Base-by-base conservation (phyloP, 2,113 vertebrate species). In the Neofelis nebulosa region DNA sequence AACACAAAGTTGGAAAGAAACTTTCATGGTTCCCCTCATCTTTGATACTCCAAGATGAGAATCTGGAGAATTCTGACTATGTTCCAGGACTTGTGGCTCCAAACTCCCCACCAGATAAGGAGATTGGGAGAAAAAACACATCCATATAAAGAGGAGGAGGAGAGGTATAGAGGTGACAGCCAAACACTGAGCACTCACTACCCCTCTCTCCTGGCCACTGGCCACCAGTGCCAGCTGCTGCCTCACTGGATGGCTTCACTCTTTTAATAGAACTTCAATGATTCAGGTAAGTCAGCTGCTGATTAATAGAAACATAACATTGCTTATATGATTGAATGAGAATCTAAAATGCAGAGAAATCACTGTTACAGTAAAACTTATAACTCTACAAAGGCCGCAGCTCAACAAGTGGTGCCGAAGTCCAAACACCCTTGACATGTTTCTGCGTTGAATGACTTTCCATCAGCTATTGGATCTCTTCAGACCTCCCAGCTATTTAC, bases 1-100 rank as follows among this genome's bases (percentile, higher is more conserved):
- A 81, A 55, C 7, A 48, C 71, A 36, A n/a, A 86, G 3, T 0
- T 33, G 86, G 2, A 89, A 94, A 95, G 15, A 87, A 41, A 65
- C 16, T 65, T 63, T 41, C n/a, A 38, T 1, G 0, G 16, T 29
- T 33, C 69, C 93, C 33, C 83, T 65, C 10, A 3, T 50, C 45
- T 96, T 94, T 74, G 25, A 80, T 68, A 57, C 15, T 55, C 45
- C 36, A 82, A 82, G 31, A 68, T 5, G 4, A 80, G 83, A 93
- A 92, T 74, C 52, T 94, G 2, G 48, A 89, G 12, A 66, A 86
- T 48, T 63, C 41, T 65, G 23, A 84, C 33, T 74, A 63, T 29
- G 29, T 80, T 89, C 23, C 7, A 38, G 48, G 8, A 66, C 25
- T 86, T n/a, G 6, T 4, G 52, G 19, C 48, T 41, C 71, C 14